Evolutionary conservation across 2,888 invertebrate genomes (phyloP), one percentile per base, ranked within the genome.

Genomic region (Protonemura montana): DNA sequence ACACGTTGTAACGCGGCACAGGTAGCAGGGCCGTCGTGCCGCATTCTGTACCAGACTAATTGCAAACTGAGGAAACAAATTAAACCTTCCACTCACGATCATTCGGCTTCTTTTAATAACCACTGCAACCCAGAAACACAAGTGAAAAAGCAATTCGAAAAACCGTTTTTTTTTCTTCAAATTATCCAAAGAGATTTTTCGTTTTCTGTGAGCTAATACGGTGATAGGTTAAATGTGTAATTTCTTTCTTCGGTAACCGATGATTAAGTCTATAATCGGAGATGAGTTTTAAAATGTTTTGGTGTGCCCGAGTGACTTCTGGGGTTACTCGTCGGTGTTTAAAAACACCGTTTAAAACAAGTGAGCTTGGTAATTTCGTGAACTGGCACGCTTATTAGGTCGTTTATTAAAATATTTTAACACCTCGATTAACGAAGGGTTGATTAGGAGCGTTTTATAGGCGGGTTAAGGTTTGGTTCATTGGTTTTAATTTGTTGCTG

Each of bases 141-240:
- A 3, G 35, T 59, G 35, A 59, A 59, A 41, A 10, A 59, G 59
- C 59, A 21, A 59, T 59, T 59, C 3, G 59, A 59, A 59, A 59
- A 21, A 59, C 3, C 3, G 10, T 6, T 10, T 3, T 35, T 35
- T 35, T 59, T 59, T 59, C 21, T 59, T 59, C 21, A 59, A 59
- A 59, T 59, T 59, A 59, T 59, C 59, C 13, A 59, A 59, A 59
- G 59, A 59, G 59, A 59, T 59, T 59, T 59, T 59, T 59, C 59
- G 59, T 59, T 59, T 10, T 3, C 10, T 10, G 35, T 16, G 59
- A 2, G 59, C 59, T 59, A 59, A 59, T 59, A 59, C 59, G 59
- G 21, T 59, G 59, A 59, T 59, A 13, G 16, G 59, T 59, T 59
- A 13, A 59, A 59, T 21, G 59, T 59, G 59, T 59, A 59, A 59